phyloP scores from a whole-genome alignment of 2,888 invertebrate genomes.

The Pollenia labialis region DNA sequence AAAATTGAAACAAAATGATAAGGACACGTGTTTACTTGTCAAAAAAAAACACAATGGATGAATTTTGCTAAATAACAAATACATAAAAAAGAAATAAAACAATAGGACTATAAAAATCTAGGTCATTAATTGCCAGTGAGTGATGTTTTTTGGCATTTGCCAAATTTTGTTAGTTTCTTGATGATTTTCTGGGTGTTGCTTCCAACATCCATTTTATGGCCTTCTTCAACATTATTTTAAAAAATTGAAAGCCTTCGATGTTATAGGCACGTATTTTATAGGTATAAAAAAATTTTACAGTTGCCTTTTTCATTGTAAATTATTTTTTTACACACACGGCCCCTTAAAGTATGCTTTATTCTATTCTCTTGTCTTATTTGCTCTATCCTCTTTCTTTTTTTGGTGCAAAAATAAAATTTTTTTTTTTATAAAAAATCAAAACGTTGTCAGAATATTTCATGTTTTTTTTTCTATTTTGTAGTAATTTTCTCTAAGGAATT shows the following conservation, averaged over 20 bases:
- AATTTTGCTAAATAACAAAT: neutral
- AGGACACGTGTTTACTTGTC: constrained; percentile 15
- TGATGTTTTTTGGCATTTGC: constrained; percentile 12
- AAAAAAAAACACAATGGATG: neutral
- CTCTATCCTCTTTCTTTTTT: too few relatives aligned
- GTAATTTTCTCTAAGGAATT: neutral
- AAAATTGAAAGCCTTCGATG: neutral
- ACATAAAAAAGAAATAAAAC: neutral
- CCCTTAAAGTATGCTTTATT: constrained; percentile 34
- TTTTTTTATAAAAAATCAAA: constrained; percentile 70
- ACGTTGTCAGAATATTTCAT: constrained; percentile 73
- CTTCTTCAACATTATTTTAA: constrained; percentile 6
- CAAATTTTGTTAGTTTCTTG: neutral
- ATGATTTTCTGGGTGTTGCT: constrained; percentile 20
- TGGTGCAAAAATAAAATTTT: neutral
- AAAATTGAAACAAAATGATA: neutral
- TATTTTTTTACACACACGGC: neutral
- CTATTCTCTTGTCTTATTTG: constrained; percentile 4
- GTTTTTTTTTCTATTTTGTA: constrained; percentile 29
- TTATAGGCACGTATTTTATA: constrained; percentile 8
- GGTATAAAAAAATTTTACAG: neutral
- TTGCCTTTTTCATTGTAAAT: neutral
- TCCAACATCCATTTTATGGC: constrained; percentile 3
- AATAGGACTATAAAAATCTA: constrained; percentile 21
- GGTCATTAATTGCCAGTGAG: neutral